A percentile compares a stretch with the other conserved stretches of the same genome.
phyloP scores from a whole-genome alignment of 2,113 vertebrate species.

The Furnarius figulus region DNA sequence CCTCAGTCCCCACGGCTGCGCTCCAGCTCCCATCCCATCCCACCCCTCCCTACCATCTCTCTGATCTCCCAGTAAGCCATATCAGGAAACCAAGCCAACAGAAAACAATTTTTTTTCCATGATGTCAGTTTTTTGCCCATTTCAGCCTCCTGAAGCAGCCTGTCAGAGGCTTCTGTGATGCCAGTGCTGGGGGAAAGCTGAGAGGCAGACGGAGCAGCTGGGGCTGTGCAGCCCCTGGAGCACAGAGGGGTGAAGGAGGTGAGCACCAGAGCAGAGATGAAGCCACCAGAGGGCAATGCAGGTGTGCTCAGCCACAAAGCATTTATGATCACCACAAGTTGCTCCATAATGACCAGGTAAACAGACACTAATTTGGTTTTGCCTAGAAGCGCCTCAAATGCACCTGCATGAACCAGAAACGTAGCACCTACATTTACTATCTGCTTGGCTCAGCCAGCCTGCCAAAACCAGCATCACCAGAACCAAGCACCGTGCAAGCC shows the following conservation, averaged over 20 bases:
- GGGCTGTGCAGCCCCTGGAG: neutral
- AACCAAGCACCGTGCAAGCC: neutral
- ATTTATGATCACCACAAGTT: neutral
- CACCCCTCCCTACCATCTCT: neutral
- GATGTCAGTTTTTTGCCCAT: neutral
- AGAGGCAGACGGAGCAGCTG: neutral
- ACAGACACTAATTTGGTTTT: neutral
- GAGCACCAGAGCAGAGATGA: neutral
- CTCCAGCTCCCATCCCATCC: neutral
- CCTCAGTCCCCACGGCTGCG: neutral
- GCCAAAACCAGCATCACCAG: neutral
- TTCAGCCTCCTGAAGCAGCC: neutral
- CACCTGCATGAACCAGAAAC: neutral
- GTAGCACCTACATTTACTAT: neutral
- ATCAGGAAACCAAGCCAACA: neutral
- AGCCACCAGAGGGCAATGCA: slow-evolving; percentile 20
- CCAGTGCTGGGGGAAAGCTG: neutral
- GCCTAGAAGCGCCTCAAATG: neutral
- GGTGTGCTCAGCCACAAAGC: neutral
- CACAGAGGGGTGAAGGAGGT: fast-evolving
- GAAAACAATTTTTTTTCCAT: neutral
- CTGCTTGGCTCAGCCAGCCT: neutral
- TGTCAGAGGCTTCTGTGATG: neutral
- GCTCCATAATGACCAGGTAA: neutral
- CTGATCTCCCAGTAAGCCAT: neutral